phyloP scores from a whole-genome alignment of 2,888 invertebrate genomes.

The Thera obeliscata region DNA sequence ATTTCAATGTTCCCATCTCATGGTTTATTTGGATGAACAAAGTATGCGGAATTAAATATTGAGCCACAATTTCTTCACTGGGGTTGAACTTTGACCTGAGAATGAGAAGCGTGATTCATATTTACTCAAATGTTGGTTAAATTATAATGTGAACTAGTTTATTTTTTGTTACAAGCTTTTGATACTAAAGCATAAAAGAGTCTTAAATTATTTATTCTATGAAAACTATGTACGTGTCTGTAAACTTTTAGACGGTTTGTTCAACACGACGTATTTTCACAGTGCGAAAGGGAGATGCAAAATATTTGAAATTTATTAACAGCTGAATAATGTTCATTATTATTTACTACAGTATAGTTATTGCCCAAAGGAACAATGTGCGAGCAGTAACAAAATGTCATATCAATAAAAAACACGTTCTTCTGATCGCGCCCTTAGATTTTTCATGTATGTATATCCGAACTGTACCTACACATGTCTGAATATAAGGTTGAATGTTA shows the following conservation, averaged over 20 bases:
- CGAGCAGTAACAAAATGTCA: neutral
- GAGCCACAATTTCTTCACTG: slow-evolving; percentile 42
- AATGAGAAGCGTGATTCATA: slow-evolving; percentile 35
- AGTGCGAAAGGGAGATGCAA: too few relatives aligned
- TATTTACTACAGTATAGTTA: too few relatives aligned
- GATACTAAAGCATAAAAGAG: slow-evolving; percentile 24
- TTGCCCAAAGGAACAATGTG: neutral
- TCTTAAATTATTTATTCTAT: slow-evolving; percentile 28
- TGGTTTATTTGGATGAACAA: slow-evolving; percentile 45
- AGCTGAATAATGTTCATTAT: neutral
- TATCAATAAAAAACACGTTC: neutral
- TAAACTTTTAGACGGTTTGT: slow-evolving; percentile 15
- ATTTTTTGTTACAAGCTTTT: slow-evolving; percentile 30
- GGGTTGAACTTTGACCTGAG: slow-evolving; percentile 40
- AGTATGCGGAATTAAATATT: slow-evolving; percentile 41
- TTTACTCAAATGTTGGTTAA: slow-evolving; percentile 30
- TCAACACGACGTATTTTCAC: neutral
- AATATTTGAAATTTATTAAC: neutral
- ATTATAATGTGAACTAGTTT: slow-evolving; percentile 38
- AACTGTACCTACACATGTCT: neutral
- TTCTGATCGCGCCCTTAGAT: neutral
- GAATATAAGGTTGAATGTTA: slow-evolving; percentile 32
- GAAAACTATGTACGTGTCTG: slow-evolving; percentile 32
- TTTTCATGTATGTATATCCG: neutral
- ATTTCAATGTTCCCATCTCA: slow-evolving; percentile 63